These are phyloP conservation scores for Diaperis boleti DNA, from an alignment of 2,888 invertebrate genomes.

Conservation along the genomic window DNA sequence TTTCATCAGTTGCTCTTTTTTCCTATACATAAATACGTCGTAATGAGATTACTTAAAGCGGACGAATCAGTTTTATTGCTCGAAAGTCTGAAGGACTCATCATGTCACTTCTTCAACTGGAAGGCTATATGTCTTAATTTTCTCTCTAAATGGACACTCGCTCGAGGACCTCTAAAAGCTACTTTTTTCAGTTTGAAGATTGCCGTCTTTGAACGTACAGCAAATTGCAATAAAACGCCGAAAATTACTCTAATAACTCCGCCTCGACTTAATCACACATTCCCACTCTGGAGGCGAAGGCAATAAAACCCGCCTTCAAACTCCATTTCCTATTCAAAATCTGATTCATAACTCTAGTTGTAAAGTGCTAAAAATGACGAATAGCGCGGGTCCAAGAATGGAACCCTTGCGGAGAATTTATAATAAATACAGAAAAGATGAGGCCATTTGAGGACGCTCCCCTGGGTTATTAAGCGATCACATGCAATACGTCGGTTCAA, in stretches of 20 bases:
- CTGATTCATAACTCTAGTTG: slow-evolving; percentile 2
- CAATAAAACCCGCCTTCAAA: slow-evolving; percentile 5
- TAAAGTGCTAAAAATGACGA: slow-evolving; percentile 3
- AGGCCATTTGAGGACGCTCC: slow-evolving; percentile 6
- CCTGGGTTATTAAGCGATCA: slow-evolving; percentile 8
- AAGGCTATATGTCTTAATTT: slow-evolving; percentile 1
- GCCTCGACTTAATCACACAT: background rate
- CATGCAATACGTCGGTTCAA: slow-evolving; percentile 23
- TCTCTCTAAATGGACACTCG: background rate
- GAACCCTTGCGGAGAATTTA: slow-evolving; percentile 9
- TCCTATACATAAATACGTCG: too few species aligned
- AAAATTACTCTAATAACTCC: background rate
- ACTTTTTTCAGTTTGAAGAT: background rate
- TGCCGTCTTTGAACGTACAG: background rate
- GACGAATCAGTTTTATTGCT: background rate
- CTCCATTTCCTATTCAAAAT: slow-evolving; percentile 6
- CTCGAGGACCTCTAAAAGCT: background rate
- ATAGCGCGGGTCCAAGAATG: slow-evolving; percentile 4
- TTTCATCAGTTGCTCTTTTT: background rate
- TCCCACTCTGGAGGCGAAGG: background rate
- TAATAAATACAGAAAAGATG: slow-evolving; percentile 12
- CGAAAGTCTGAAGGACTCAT: background rate
- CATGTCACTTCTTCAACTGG: background rate
- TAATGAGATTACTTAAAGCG: background rate
- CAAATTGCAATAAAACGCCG: background rate